Conservation (phyloP, 2,888 invertebrate species). For the Scaptomyza polygonia region DNA sequence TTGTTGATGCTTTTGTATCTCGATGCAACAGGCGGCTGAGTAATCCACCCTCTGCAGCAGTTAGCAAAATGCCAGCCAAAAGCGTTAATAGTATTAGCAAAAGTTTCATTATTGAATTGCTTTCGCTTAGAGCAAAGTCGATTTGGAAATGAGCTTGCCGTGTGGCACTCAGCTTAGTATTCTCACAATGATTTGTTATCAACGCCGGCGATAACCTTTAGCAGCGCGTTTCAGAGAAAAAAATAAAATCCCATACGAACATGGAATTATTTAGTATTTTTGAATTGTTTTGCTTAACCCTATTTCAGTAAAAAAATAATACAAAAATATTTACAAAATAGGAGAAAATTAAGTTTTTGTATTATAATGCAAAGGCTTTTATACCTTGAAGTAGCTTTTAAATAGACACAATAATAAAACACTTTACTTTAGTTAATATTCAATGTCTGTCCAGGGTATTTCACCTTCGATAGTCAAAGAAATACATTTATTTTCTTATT, state of each 20-base stretch:
- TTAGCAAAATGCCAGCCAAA: slow-evolving; percentile 16
- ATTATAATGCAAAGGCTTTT: too few relatives aligned
- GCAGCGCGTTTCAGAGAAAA: too few relatives aligned
- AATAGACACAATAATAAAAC: too few relatives aligned
- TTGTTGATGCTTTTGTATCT: neutral
- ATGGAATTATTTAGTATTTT: too few relatives aligned
- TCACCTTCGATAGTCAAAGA: neutral
- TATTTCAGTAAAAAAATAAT: too few relatives aligned
- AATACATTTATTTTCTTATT: too few relatives aligned
- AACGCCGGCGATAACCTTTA: slow-evolving; percentile 40
- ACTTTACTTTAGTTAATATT: too few relatives aligned
- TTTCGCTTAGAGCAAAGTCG: slow-evolving; percentile 24
- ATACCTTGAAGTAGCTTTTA: too few relatives aligned
- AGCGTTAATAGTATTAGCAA: slow-evolving; percentile 33
- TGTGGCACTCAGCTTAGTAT: neutral
- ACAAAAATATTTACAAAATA: too few relatives aligned
- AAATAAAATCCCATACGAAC: too few relatives aligned
- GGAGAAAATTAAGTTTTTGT: too few relatives aligned
- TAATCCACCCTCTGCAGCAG: slow-evolving; percentile 23
- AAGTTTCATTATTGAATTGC: slow-evolving; percentile 49
- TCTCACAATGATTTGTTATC: slow-evolving; percentile 7
- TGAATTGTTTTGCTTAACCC: too few relatives aligned
- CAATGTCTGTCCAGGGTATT: neutral
- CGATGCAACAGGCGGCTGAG: slow-evolving; percentile 42
- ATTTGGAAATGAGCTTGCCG: slow-evolving; percentile 23